Conservation (phyloP, 92 coral and sea anemone species). For the Actinostola sp. region DNA sequence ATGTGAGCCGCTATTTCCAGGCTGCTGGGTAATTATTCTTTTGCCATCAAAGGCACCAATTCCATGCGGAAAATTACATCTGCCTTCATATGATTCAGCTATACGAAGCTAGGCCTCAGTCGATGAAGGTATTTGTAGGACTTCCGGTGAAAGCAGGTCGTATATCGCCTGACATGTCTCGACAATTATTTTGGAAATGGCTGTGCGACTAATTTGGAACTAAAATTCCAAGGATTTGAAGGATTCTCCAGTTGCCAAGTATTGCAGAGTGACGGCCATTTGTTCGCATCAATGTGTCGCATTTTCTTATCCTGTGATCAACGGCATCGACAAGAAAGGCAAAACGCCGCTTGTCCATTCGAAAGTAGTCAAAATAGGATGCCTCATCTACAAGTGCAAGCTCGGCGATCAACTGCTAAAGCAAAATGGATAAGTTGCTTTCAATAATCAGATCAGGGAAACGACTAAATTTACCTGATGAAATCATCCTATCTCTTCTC, state of each 20-base stretch:
- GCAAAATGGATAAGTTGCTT: too few relatives aligned
- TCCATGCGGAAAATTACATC: constrained; percentile 63
- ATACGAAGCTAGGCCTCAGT: constrained; percentile 18
- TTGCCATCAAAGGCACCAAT: constrained; percentile 70
- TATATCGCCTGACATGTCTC: too few relatives aligned
- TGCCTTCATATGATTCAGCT: neutral
- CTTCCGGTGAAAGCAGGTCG: too few relatives aligned
- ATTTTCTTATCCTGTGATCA: constrained; percentile 9
- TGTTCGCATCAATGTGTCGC: constrained; percentile 9
- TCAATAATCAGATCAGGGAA: too few relatives aligned
- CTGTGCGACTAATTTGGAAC: constrained; percentile 21
- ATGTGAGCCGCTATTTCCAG: constrained; percentile 51
- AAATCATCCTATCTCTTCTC: too few relatives aligned
- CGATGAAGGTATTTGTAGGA: too few relatives aligned
- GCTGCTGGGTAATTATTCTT: constrained; percentile 44
- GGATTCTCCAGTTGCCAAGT: constrained; percentile 42
- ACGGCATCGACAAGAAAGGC: neutral
- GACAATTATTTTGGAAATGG: too few relatives aligned
- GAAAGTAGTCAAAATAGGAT: too few relatives aligned
- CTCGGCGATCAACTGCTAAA: too few relatives aligned
- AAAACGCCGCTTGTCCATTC: constrained; percentile 6
- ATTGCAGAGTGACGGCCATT: constrained; percentile 36
- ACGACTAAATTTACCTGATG: too few relatives aligned
- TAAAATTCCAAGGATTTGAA: constrained; percentile 28
- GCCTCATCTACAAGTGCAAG: too few relatives aligned